A percentile compares a stretch with the other conserved stretches of the same genome.
Evolutionary conservation across 2,797 vertebrate genomes (phyloP).

Genomic region (Scolopax bukidnonensis): DNA sequence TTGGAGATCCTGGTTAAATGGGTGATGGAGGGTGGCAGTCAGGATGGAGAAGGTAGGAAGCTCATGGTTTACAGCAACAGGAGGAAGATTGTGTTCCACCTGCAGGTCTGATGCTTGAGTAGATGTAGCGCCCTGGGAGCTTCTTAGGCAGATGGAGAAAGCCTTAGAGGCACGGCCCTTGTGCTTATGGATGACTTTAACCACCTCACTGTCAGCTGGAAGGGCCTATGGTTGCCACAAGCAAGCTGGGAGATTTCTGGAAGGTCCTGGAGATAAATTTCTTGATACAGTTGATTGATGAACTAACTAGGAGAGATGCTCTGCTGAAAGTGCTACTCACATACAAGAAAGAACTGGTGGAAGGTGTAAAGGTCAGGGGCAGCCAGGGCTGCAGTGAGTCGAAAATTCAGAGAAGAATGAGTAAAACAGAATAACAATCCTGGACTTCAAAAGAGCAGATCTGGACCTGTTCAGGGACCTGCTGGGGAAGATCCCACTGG

Average conservation of each 20-base stretch:
- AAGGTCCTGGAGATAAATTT: neutral
- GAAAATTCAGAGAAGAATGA: neutral
- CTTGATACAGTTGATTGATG: neutral
- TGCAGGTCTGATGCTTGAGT: neutral
- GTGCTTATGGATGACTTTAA: neutral
- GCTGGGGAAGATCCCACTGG: neutral
- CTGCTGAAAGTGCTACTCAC: fast-evolving
- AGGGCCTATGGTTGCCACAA: neutral
- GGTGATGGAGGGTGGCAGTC: neutral
- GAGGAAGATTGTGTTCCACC: neutral
- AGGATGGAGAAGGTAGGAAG: neutral
- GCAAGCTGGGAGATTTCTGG: neutral
- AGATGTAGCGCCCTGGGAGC: neutral
- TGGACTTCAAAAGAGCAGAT: neutral
- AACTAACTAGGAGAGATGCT: neutral
- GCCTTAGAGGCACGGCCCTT: neutral
- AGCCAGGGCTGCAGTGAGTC: neutral
- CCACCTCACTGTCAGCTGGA: neutral
- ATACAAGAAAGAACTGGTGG: neutral
- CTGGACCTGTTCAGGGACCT: neutral
- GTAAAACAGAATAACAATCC: neutral
- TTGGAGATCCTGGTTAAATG: neutral
- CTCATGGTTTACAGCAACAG: neutral
- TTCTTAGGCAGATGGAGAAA: neutral
- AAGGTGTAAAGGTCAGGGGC: neutral